Conservation (phyloP, 2,888 invertebrate genomes). For the Heterodera filipjevi region DNA sequence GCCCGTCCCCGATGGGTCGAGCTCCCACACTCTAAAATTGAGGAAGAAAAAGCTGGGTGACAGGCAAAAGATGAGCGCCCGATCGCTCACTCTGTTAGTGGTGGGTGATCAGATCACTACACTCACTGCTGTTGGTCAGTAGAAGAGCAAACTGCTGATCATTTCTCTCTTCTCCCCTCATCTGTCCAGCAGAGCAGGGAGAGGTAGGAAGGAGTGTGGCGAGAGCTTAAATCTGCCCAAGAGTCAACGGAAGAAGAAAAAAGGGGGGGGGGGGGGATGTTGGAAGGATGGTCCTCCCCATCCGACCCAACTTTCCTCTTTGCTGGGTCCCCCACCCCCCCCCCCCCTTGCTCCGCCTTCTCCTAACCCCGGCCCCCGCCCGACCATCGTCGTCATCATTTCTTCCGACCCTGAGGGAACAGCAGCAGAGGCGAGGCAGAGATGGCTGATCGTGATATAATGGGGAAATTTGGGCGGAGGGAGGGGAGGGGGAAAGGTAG, state of each 20-base stretch:
- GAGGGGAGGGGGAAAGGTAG: too few species aligned
- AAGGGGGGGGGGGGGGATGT: background rate
- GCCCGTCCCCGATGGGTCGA: too few species aligned
- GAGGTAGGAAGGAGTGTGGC: background rate
- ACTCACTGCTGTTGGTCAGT: too few species aligned
- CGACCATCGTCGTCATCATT: background rate
- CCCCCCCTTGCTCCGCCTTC: background rate
- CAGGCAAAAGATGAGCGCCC: too few species aligned
- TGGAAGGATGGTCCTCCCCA: background rate
- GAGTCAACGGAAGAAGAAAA: background rate
- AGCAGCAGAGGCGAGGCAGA: background rate
- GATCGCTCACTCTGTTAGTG: too few species aligned
- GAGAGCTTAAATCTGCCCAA: background rate
- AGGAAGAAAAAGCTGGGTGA: too few species aligned
- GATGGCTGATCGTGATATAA: conserved; percentile 19
- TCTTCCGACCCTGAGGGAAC: background rate
- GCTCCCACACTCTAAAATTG: too few species aligned
- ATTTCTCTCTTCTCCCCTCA: too few species aligned
- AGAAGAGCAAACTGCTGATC: too few species aligned
- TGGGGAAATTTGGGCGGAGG: conserved; percentile 10
- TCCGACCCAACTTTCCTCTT: too few species aligned
- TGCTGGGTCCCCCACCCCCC: too few species aligned
- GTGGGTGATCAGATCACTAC: too few species aligned
- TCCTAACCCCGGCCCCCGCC: background rate
- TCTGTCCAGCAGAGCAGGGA: background rate